Conservation (phyloP, 2,113 vertebrate genomes). For the Catharus bicknelli region DNA sequence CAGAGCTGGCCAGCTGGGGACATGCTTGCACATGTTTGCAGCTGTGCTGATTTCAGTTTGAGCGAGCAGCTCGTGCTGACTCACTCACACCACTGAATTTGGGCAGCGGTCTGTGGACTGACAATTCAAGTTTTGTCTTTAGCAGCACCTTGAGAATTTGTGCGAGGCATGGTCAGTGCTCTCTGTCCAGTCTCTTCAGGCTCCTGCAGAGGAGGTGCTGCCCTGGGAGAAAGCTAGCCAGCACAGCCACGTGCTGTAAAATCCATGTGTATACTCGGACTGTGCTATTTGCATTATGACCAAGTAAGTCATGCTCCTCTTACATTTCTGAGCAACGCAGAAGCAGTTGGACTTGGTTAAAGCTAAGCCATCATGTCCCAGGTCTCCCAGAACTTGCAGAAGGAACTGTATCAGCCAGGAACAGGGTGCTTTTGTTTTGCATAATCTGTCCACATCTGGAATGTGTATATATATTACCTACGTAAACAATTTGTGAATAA, state of each 20-base stretch:
- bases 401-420: background rate
- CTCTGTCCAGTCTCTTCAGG: background rate
- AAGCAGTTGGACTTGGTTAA: background rate
- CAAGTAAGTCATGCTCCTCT: background rate
- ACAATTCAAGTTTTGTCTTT: background rate
- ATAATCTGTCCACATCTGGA: background rate
- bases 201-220: background rate
- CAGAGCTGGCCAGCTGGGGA: background rate
- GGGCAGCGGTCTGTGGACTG: background rate
- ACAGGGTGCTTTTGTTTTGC: conserved; percentile 8
- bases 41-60: background rate
- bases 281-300: background rate
- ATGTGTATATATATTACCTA: background rate
- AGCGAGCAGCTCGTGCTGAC: background rate
- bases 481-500: background rate
- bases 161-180: accelerated
- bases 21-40: background rate
- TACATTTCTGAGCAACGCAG: background rate
- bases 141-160: background rate
- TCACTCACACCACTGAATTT: background rate
- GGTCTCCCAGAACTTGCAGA: background rate
- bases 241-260: background rate
- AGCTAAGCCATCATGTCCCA: background rate
- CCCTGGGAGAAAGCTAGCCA: background rate
- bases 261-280: background rate